These are phyloP conservation scores for Chrysemys picta DNA, from an alignment of 2,113 vertebrate species.

Conservation along the genomic window DNA sequence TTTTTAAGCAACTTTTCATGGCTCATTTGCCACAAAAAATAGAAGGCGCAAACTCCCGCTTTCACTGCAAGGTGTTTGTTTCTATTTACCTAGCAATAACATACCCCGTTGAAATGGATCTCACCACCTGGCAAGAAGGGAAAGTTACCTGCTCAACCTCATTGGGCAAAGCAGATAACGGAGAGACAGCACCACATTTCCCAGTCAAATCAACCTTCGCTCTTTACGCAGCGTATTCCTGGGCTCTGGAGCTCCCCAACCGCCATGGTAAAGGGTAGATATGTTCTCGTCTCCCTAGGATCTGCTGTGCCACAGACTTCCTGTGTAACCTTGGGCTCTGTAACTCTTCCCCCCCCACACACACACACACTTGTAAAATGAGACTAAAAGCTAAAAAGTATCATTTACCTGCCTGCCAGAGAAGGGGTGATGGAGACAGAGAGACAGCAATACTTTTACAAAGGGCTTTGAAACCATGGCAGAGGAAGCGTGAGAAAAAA, in stretches of 20 bases:
- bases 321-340: accelerated
- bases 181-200: neutral
- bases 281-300: accelerated
- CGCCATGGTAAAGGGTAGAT: accelerated
- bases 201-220: neutral
- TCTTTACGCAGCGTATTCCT: neutral
- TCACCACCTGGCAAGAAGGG: neutral
- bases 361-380: accelerated
- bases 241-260: neutral
- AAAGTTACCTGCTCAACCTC: neutral
- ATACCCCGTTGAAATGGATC: neutral
- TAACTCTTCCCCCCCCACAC: neutral
- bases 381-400: accelerated
- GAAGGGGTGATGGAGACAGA: neutral
- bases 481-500: constrained; percentile 28
- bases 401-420: neutral
- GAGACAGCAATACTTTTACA: accelerated
- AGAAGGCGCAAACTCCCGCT: neutral
- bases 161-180: neutral
- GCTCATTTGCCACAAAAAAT: neutral
- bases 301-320: accelerated
- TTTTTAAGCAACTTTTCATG: neutral
- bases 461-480: neutral
- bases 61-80: neutral
- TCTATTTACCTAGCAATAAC: neutral